phyloP scores from a whole-genome alignment of 1,140 invertebrate species.

The Aricia agestis region DNA sequence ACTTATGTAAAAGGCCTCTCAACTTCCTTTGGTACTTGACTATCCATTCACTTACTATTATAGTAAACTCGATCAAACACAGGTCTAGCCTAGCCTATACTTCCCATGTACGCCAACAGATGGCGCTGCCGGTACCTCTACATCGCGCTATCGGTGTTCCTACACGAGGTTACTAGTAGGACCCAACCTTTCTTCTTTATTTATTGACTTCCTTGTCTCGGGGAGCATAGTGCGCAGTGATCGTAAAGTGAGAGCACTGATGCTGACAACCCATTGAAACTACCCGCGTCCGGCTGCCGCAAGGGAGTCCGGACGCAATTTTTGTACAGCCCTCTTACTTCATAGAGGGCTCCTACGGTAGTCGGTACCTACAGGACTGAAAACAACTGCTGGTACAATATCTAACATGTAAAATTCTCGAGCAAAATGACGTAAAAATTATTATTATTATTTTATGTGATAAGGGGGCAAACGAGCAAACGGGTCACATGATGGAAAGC shows the following conservation, averaged over 20 bases:
- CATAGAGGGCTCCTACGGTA: conserved; percentile 77
- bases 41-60: no score
- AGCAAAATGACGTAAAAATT: no score
- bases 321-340: conserved; percentile 81
- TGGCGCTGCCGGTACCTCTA: conserved; percentile 40
- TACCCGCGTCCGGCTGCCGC: conserved; percentile 75
- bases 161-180: conserved; percentile 23
- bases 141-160: conserved; percentile 40
- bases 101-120: conserved; percentile 32
- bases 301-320: conserved; percentile 79
- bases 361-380: no score
- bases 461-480: no score
- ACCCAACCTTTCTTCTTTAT: accelerated
- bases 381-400: no score
- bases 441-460: no score
- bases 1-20: no score
- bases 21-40: no score
- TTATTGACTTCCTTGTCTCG: conserved; percentile 78
- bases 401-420: no score
- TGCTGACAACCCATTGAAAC: conserved; percentile 77
- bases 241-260: conserved; percentile 82
- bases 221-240: conserved; percentile 84
- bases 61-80: no score
- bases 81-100: no score
- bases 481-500: no score